A percentile compares a stretch with the other conserved stretches of the same genome.
Conservation (phyloP, 2,113 vertebrate genomes). For the Pollachius pollachius region DNA sequence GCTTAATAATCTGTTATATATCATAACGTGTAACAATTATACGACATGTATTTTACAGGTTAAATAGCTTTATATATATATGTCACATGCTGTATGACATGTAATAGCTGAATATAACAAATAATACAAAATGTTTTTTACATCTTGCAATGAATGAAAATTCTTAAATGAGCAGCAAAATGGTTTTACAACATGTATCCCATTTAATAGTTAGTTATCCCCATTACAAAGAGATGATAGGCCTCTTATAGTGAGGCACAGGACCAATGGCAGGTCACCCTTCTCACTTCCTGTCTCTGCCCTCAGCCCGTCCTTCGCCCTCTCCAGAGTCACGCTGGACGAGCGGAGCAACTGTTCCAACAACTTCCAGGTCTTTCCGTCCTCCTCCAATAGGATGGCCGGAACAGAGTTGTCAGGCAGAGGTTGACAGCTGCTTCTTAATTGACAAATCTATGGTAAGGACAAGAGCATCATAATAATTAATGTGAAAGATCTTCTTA, state of each 20-base stretch:
- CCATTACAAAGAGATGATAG: constrained; percentile 64
- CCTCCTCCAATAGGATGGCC: constrained; percentile 50
- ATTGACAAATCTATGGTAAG: constrained; percentile 62
- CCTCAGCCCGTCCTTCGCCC: constrained; percentile 57
- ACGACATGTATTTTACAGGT: too few species aligned
- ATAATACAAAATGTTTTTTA: too few species aligned
- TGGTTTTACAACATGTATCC: too few species aligned
- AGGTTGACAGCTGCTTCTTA: constrained; percentile 56
- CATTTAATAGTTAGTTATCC: too few species aligned
- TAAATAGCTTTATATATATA: too few species aligned
- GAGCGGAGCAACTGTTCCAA: constrained; percentile 74
- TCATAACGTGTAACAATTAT: too few species aligned
- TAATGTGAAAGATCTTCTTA: too few species aligned
- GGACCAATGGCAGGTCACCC: constrained; percentile 58
- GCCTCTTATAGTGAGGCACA: constrained; percentile 77
- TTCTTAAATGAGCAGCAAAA: too few species aligned
- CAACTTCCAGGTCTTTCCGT: constrained; percentile 64
- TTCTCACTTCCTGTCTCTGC: constrained; percentile 45
- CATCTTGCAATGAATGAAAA: neutral
- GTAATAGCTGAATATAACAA: too few species aligned
- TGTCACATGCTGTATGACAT: too few species aligned
- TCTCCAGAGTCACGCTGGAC: constrained; percentile 67
- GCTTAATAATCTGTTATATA: too few species aligned
- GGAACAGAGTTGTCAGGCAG: constrained; percentile 59
- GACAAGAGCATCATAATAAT: neutral